These are phyloP conservation scores for Engystomops pustulosus DNA, from an alignment of 2,113 vertebrate genomes.

Conservation along the genomic window DNA sequence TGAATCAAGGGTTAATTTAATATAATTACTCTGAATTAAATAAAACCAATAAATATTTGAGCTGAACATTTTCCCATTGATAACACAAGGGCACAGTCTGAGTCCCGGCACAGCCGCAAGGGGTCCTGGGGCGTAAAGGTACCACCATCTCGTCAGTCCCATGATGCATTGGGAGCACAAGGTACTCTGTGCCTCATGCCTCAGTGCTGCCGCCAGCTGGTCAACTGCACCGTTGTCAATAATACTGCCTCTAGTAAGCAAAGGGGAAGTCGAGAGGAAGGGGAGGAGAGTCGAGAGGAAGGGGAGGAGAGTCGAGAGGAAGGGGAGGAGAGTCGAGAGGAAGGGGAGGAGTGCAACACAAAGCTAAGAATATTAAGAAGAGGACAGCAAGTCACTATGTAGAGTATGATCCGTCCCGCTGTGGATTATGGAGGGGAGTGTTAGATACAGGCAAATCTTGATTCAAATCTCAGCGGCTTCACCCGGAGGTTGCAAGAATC, in stretches of 20 bases:
- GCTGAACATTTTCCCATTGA: no score
- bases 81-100: not conserved
- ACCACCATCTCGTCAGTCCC: no score
- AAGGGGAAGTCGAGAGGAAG: fast-evolving
- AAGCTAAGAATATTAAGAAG: not conserved
- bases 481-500: not conserved
- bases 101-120: not conserved
- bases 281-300: no score
- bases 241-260: not conserved
- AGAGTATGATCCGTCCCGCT: constrained; percentile 72
- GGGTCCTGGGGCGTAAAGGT: not conserved
- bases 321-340: no score
- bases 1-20: constrained; percentile 1
- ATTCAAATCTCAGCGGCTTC: not conserved
- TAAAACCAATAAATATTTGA: constrained; percentile 3
- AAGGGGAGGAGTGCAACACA: no score
- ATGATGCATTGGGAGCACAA: not conserved
- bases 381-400: constrained; percentile 62
- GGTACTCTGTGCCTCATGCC: not conserved
- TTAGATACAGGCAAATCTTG: constrained; percentile 33
- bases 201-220: constrained; percentile 3
- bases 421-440: constrained; percentile 64
- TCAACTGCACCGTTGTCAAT: not conserved
- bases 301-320: no score
- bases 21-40: constrained; percentile 26